These are phyloP conservation scores for Atherinosoma microstoma DNA, from an alignment of 2,797 vertebrate genomes.

Conservation along the genomic window DNA sequence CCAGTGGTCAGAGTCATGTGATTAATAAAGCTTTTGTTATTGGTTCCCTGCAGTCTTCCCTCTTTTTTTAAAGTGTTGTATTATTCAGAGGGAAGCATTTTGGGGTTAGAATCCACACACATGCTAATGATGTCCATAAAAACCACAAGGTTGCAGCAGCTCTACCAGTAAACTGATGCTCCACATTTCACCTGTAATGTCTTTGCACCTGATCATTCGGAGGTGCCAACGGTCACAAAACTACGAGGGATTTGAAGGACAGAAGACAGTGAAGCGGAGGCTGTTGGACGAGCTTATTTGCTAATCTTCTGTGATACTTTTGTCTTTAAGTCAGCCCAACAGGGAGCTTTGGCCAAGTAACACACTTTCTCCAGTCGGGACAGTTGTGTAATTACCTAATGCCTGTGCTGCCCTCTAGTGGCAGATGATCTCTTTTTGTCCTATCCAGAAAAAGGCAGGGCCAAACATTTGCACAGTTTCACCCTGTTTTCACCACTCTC, in stretches of 20 bases:
- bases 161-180: background rate
- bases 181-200: background rate
- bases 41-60: too few relatives aligned
- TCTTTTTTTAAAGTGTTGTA: background rate
- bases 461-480: background rate
- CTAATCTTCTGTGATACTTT: slow-evolving; percentile 31
- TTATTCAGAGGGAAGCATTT: background rate
- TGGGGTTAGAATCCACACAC: background rate
- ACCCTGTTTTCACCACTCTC: background rate
- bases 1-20: too few relatives aligned
- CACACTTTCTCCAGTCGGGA: slow-evolving; percentile 35
- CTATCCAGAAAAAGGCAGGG: background rate
- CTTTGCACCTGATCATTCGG: background rate
- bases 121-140: background rate
- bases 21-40: too few relatives aligned
- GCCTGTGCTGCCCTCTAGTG: slow-evolving; percentile 60
- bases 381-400: slow-evolving; percentile 35
- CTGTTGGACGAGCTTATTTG: background rate
- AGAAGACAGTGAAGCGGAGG: slow-evolving; percentile 8
- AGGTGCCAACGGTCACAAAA: background rate
- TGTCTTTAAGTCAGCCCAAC: slow-evolving; percentile 30
- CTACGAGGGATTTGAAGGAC: background rate
- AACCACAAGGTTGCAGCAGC: background rate
- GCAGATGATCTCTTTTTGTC: background rate
- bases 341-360: slow-evolving; percentile 31